phyloP scores from a whole-genome alignment of 2,797 vertebrate species.

The Crotalus adamanteus region DNA sequence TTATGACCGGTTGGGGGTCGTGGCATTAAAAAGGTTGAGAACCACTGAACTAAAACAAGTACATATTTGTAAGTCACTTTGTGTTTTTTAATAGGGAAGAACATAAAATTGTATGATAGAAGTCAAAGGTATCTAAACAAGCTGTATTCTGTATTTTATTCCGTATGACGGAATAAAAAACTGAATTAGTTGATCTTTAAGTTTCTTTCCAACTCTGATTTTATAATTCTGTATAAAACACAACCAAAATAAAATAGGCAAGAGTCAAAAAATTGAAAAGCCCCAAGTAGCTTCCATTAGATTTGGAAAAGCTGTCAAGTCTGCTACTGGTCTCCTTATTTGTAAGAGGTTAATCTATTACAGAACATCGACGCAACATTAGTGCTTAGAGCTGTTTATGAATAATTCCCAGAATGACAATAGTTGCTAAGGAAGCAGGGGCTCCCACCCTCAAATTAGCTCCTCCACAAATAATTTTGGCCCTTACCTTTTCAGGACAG shows the following conservation, averaged over 20 bases:
- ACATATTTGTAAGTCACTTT: neutral
- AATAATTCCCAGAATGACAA: neutral
- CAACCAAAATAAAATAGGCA: neutral
- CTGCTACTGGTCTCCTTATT: neutral
- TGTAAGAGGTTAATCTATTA: neutral
- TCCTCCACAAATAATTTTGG: neutral
- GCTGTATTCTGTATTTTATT: neutral
- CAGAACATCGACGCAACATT: neutral
- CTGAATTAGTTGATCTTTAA: neutral
- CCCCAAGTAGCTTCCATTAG: neutral
- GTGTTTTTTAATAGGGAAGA: neutral
- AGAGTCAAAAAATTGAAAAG: neutral
- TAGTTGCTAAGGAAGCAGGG: neutral
- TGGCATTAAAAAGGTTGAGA: too few species aligned
- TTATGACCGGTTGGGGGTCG: too few species aligned
- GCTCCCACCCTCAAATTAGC: neutral
- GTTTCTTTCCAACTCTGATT: neutral
- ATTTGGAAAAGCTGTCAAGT: neutral
- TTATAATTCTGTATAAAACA: neutral
- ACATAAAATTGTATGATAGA: neutral
- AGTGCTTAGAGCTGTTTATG: neutral
- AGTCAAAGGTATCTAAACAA: neutral
- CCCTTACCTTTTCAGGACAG: slow-evolving; percentile 91
- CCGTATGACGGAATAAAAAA: neutral
- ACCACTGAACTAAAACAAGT: neutral